phyloP scores from a whole-genome alignment of 35 echinoderm and acorn worm genomes.

The Eucidaris tribuloides region DNA sequence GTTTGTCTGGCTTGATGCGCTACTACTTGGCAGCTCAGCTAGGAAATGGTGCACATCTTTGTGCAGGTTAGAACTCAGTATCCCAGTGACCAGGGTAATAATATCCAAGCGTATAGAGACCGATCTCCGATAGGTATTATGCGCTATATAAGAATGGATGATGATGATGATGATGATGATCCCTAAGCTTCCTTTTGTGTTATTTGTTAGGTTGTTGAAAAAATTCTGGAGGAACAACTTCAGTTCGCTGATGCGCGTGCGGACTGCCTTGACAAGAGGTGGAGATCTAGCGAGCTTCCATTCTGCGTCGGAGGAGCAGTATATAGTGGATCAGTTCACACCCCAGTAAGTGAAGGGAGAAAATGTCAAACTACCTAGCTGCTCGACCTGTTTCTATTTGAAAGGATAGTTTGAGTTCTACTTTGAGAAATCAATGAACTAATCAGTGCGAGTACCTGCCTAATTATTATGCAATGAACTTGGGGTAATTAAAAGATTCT shows the following conservation, averaged over 20 bases:
- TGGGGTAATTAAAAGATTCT: not conserved
- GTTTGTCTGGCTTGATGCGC: too few species aligned
- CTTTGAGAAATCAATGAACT: not conserved
- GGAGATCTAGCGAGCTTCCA: slow-evolving; percentile 69
- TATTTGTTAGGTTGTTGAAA: slow-evolving; percentile 4
- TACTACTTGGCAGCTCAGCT: too few species aligned
- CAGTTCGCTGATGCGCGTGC: slow-evolving; percentile 3
- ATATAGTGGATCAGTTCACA: slow-evolving; percentile 10
- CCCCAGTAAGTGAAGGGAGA: slow-evolving; percentile 22
- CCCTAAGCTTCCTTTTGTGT: too few species aligned
- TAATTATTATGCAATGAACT: not conserved
- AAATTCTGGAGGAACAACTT: not conserved
- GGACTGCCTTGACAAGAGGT: slow-evolving; percentile 34
- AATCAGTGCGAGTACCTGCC: not conserved
- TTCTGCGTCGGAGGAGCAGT: slow-evolving; percentile 29
- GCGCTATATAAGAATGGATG: too few species aligned
- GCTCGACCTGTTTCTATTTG: too few species aligned
- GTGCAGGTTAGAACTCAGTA: too few species aligned
- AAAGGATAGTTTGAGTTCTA: not conserved
- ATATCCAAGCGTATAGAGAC: too few species aligned
- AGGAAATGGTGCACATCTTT: too few species aligned
- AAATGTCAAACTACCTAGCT: too few species aligned
- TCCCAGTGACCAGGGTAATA: too few species aligned
- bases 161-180: too few species aligned
- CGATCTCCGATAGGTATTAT: too few species aligned